These are phyloP conservation scores for Ophion costatus DNA, from an alignment of 2,888 invertebrate species.

Conservation along the genomic window DNA sequence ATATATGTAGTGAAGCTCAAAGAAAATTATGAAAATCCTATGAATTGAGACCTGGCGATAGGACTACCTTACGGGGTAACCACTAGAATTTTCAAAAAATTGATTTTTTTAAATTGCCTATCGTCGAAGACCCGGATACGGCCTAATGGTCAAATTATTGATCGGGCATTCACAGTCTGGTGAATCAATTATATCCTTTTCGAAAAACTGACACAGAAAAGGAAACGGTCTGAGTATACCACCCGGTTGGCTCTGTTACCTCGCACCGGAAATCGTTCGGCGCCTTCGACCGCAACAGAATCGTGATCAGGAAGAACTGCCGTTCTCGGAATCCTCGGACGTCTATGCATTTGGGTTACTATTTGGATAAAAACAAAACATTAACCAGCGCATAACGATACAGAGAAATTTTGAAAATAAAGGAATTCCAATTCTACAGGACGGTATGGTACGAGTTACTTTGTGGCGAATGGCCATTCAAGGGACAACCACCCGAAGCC, in stretches of 20 bases:
- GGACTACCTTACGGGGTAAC: too few relatives aligned
- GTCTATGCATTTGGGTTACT: conserved; percentile 98
- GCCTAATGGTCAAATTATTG: too few relatives aligned
- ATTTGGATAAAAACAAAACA: neutral
- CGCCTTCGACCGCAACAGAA: conserved; percentile 91
- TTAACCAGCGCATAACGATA: neutral
- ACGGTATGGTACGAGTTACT: conserved; percentile 99
- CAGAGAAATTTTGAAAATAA: neutral
- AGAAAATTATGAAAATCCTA: too few relatives aligned
- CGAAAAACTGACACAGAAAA: conserved; percentile 82
- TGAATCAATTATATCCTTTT: conserved; percentile 17
- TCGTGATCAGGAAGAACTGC: conserved; percentile 93
- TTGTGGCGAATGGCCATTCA: conserved; percentile 98
- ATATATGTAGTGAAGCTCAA: too few relatives aligned
- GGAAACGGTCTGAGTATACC: conserved; percentile 95
- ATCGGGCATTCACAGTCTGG: neutral
- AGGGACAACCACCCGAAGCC: conserved; percentile 96
- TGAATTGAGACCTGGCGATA: too few relatives aligned
- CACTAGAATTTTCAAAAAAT: too few relatives aligned
- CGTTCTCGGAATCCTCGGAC: conserved; percentile 96
- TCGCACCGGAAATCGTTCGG: conserved; percentile 98
- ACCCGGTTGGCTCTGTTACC: conserved; percentile 98
- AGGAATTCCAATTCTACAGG: conserved; percentile 83
- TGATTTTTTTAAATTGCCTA: too few relatives aligned
- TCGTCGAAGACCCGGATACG: too few relatives aligned